Evolutionary conservation across 2,888 invertebrate species (phyloP), one percentile per base, ranked within the genome.

Genomic region (Ectobius pallidus): DNA sequence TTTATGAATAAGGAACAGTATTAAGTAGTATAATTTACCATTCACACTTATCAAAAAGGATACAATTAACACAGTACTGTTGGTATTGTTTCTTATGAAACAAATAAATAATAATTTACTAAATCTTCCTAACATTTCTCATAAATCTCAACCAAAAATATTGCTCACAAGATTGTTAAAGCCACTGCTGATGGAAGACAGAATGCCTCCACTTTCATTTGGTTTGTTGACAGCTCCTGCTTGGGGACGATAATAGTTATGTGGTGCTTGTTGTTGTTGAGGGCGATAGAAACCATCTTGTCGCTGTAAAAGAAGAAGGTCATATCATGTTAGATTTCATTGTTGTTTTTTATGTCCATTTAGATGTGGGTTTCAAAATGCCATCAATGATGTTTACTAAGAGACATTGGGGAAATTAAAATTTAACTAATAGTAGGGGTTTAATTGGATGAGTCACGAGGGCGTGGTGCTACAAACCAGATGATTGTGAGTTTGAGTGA

Each of bases 81-180:
- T n/a, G 58, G 27, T 58, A n/a, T 58, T 58, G 1, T 30, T 16
- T 30, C 27, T 30, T n/a, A 30, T 14, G n/a, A 14, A 14, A 58
- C 2, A 30, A 16, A 58, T 58, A 58, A 58, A 58, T 58, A 30
- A n/a, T n/a, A n/a, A n/a, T n/a, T n/a, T n/a, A n/a, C n/a, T n/a
- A n/a, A n/a, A n/a, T n/a, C n/a, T n/a, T n/a, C n/a, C n/a, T n/a
- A n/a, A n/a, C n/a, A n/a, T 22, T 18, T 46, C 14, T 6, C 4
- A 39, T 3, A 16, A 34, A 0, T 65, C 22, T 82, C 86, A 92
- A 80, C 92, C 92, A 79, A 94, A 93, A 80, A 93, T 88, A 80
- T 91, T 93, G 75, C 88, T 91, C 77, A 94, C 91, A 78, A 94
- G 85, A 80, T 87, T 93, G 80, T 91, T 93, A 79, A 94, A 89